Evolutionary conservation across 2,888 invertebrate genomes (phyloP).

Genomic region (Synanthedon andrenaeformis): DNA sequence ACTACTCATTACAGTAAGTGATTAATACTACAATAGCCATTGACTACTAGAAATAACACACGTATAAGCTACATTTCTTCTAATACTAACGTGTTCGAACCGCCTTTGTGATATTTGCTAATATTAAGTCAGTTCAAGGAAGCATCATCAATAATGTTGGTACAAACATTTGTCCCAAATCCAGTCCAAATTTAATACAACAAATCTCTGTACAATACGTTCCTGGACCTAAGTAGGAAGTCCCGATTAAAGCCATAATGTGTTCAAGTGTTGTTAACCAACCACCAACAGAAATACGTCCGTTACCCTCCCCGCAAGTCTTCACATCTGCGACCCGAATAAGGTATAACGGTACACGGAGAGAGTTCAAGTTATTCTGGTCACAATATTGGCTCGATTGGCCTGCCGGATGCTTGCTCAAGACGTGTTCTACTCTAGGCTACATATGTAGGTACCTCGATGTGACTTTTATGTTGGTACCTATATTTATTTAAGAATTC

Average conservation of each 20-base stretch:
- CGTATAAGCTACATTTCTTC: too few relatives aligned
- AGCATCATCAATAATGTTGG: too few relatives aligned
- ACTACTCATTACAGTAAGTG: too few relatives aligned
- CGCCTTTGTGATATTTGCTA: too few relatives aligned
- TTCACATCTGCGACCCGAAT: not conserved
- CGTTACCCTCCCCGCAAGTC: conserved; percentile 11
- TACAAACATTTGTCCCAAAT: conserved; percentile 11
- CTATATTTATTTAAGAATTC: too few relatives aligned
- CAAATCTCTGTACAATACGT: conserved; percentile 57
- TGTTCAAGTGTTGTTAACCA: conserved; percentile 58
- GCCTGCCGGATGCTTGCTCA: conserved; percentile 60
- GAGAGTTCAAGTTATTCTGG: conserved; percentile 32
- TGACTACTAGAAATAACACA: too few relatives aligned
- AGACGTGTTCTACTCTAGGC: conserved; percentile 33
- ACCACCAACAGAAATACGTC: conserved; percentile 30
- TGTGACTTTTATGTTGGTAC: too few relatives aligned
- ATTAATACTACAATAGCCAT: too few relatives aligned
- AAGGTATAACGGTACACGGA: not conserved
- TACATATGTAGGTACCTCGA: not conserved
- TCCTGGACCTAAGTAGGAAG: conserved; percentile 59
- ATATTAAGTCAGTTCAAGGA: too few relatives aligned
- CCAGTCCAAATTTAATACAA: conserved; percentile 48
- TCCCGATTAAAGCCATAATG: conserved; percentile 61
- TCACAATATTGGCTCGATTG: conserved; percentile 60
- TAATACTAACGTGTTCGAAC: too few relatives aligned